phyloP scores from a whole-genome alignment of 1,140 invertebrate species.

The Drosophila pseudoananassae region DNA sequence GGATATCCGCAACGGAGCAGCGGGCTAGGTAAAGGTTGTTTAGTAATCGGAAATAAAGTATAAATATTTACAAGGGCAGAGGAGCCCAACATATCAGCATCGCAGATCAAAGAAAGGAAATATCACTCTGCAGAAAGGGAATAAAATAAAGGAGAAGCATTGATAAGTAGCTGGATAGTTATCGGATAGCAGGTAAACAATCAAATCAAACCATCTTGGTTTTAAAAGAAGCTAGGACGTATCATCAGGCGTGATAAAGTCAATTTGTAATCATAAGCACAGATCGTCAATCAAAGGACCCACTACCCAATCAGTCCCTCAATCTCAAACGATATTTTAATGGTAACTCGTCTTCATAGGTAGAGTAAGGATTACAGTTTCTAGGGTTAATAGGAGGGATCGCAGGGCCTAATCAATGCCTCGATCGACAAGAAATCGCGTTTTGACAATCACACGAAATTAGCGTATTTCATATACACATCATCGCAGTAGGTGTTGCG shows the following conservation, averaged over 20 bases:
- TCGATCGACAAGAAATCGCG: constrained; percentile 81
- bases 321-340: constrained; percentile 28
- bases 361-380: constrained; percentile 28
- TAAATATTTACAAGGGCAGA: constrained; percentile 75
- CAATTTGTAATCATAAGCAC: constrained; percentile 60
- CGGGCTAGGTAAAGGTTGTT: constrained; percentile 67
- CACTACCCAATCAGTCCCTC: constrained; percentile 12
- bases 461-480: constrained; percentile 74
- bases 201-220: not conserved
- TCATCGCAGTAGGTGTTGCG: constrained; percentile 25
- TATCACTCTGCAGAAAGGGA: constrained; percentile 2
- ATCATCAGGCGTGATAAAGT: constrained; percentile 29
- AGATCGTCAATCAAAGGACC: constrained; percentile 60
- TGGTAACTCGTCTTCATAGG: constrained; percentile 1
- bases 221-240: not conserved
- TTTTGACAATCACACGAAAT: constrained; percentile 84
- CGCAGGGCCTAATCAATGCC: constrained; percentile 59
- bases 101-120: constrained; percentile 33
- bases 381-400: constrained; percentile 39
- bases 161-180: constrained; percentile 20
- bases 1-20: constrained; percentile 37
- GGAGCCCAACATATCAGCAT: constrained; percentile 70
- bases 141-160: constrained; percentile 35
- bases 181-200: constrained; percentile 12
- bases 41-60: constrained; percentile 65